A percentile compares a stretch with the other conserved stretches of the same genome.
phyloP scores from a whole-genome alignment of 2,888 invertebrate genomes.

The Coecobrya sp. region DNA sequence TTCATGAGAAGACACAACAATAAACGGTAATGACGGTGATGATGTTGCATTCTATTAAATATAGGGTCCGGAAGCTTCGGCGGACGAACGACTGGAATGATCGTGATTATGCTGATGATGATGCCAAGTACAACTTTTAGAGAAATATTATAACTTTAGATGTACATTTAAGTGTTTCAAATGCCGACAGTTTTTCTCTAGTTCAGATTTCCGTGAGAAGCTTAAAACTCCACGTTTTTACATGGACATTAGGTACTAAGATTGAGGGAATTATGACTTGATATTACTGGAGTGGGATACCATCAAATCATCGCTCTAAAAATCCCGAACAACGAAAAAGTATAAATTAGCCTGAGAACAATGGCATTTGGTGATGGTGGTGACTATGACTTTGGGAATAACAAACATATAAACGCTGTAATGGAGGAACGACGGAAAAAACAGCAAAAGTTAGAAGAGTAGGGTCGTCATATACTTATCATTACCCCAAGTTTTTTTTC shows the following conservation, averaged over 20 bases:
- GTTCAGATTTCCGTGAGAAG: constrained; percentile 57
- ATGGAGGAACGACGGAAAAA: background rate
- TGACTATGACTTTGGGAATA: constrained; percentile 69
- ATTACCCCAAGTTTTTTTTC: constrained; percentile 33
- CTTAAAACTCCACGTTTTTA: constrained; percentile 54
- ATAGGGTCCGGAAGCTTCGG: constrained; percentile 79
- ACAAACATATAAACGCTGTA: background rate
- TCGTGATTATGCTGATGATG: constrained; percentile 73
- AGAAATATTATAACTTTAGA: constrained; percentile 11
- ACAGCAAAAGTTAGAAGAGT: constrained; percentile 40
- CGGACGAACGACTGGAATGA: constrained; percentile 67
- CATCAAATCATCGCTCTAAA: constrained; percentile 56
- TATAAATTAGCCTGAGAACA: constrained; percentile 82
- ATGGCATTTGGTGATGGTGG: constrained; percentile 72
- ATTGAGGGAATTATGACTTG: constrained; percentile 64
- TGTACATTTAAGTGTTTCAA: background rate
- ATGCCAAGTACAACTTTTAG: constrained; percentile 44
- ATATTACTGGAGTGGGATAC: constrained; percentile 25
- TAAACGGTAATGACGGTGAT: constrained; percentile 78
- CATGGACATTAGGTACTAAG: constrained; percentile 58
- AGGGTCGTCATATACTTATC: constrained; percentile 50
- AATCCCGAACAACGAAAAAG: constrained; percentile 62
- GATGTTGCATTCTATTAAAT: constrained; percentile 80
- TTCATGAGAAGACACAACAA: constrained; percentile 71
- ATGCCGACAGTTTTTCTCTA: constrained; percentile 65